Conservation (phyloP, 2,888 invertebrate species). For the Leptinotarsa rubiginosa region DNA sequence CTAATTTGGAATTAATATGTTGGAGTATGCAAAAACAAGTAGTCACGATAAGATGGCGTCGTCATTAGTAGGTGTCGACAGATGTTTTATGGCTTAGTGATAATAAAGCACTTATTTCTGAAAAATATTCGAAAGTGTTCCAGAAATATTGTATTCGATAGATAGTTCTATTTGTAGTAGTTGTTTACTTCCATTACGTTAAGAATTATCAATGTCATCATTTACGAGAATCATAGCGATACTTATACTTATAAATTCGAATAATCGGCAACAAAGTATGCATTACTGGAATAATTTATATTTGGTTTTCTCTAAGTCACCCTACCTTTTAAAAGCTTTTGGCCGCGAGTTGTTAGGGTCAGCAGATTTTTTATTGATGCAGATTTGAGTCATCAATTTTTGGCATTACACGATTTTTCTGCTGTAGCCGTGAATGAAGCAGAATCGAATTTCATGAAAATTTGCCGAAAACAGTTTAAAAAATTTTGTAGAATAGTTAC, state of each 20-base stretch:
- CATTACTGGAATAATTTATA: constrained; percentile 43
- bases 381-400: constrained; percentile 59
- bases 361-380: constrained; percentile 60
- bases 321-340: constrained; percentile 47
- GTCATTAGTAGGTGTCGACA: no score
- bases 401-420: constrained; percentile 24
- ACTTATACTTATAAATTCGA: neutral
- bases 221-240: no score
- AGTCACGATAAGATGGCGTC: no score
- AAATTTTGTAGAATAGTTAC: neutral
- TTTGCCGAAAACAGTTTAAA: neutral
- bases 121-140: no score
- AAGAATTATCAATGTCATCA: no score
- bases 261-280: constrained; percentile 33
- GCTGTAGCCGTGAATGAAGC: neutral
- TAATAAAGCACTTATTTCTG: no score
- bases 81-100: no score
- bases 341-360: constrained; percentile 55
- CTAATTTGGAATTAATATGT: no score
- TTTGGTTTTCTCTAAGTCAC: constrained; percentile 50
- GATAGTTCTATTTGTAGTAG: no score
- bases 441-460: neutral
- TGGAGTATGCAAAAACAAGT: no score
- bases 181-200: no score
- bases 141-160: no score